A percentile compares a stretch with the other conserved stretches of the same genome.
These are phyloP conservation scores for Eulemur macaco DNA, from an alignment of 2,113 vertebrate genomes.

Conservation along the genomic window DNA sequence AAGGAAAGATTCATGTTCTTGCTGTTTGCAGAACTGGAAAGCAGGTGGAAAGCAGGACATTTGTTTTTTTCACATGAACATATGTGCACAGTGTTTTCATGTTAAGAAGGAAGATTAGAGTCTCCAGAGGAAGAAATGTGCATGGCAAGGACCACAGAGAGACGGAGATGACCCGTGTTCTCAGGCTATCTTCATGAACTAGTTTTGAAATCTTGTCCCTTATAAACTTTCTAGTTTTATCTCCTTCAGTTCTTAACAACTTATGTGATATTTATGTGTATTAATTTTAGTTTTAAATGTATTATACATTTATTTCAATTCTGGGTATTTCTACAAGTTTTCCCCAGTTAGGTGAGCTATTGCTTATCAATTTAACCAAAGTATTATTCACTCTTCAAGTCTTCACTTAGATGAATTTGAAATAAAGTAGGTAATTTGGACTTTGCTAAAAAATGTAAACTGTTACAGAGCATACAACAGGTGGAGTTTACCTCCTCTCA, in stretches of 20 bases:
- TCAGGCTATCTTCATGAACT: not conserved
- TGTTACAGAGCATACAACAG: not conserved
- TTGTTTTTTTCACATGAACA: not conserved
- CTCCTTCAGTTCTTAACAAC: not conserved
- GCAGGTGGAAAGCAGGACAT: not conserved
- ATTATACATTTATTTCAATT: not conserved
- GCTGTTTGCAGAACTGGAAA: not conserved
- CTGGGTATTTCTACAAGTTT: not conserved
- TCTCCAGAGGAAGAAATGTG: not conserved
- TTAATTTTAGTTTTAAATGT: not conserved
- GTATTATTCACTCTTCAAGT: not conserved
- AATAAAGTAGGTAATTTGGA: not conserved
- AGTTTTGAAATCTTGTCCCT: not conserved
- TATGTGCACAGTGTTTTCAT: not conserved
- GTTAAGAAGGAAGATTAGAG: not conserved
- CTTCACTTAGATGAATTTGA: not conserved
- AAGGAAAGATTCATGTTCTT: not conserved
- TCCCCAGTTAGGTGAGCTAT: not conserved
- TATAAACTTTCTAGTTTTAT: not conserved
- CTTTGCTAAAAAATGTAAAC: not conserved
- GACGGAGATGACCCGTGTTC: not conserved
- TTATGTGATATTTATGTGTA: not conserved
- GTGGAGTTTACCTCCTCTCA: not conserved
- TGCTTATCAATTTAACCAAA: not conserved
- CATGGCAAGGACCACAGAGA: not conserved